Percentiles rank a stretch among this genome's conserved stretches.
These are phyloP conservation scores for Scarus forsteni DNA, from an alignment of 2,797 vertebrate genomes.

Conservation along the genomic window DNA sequence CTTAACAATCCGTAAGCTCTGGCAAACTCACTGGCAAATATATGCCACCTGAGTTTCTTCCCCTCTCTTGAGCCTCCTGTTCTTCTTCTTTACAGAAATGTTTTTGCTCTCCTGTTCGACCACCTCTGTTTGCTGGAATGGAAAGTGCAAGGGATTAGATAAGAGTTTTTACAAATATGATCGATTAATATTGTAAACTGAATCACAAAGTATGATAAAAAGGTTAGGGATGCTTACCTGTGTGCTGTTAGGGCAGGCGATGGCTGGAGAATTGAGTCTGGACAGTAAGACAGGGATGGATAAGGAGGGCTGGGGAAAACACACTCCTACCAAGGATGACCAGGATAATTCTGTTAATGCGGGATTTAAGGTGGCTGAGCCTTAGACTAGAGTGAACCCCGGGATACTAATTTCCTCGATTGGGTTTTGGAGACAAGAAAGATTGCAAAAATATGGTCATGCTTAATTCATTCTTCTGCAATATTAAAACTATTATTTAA, in stretches of 20 bases:
- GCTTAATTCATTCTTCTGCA: constrained; percentile 1
- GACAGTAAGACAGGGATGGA: constrained; percentile 46
- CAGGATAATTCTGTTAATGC: constrained; percentile 84
- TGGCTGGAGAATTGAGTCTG: constrained; percentile 35
- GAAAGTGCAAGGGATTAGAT: constrained; percentile 24
- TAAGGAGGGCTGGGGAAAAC: constrained; percentile 69
- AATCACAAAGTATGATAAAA: constrained; percentile 1
- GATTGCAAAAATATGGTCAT: constrained; percentile 3
- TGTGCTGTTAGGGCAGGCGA: constrained; percentile 41
- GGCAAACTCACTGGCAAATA: constrained; percentile 44
- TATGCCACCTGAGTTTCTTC: constrained; percentile 48
- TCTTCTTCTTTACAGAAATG: constrained; percentile 16
- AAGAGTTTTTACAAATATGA: constrained; percentile 6
- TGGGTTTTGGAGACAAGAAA: constrained; percentile 26
- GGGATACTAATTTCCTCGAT: constrained; percentile 44
- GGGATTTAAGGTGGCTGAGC: constrained; percentile 85
- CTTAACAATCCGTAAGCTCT: constrained; percentile 23
- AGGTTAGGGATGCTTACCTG: constrained; percentile 51
- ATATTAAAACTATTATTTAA: not conserved
- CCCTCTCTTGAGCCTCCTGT: constrained; percentile 23
- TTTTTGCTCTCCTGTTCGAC: constrained; percentile 7
- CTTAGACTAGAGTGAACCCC: constrained; percentile 69
- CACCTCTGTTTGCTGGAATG: not conserved
- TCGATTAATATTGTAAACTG: not conserved
- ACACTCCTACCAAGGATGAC: constrained; percentile 68